Evolutionary conservation across 2,888 invertebrate species (phyloP), one percentile per base, ranked within the genome.

Genomic region (Phrixothrix hirtus): DNA sequence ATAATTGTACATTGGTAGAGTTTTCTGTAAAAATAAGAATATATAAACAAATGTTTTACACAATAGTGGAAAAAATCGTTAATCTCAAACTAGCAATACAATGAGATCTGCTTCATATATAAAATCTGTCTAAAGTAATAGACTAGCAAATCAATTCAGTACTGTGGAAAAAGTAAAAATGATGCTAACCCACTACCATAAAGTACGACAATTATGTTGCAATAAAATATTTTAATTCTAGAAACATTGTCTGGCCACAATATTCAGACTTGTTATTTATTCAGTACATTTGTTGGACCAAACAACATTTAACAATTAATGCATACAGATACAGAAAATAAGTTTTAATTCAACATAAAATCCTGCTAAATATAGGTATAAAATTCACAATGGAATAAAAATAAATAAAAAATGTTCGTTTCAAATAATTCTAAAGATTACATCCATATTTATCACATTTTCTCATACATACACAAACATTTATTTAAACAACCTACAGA

Each of bases 101-200:
- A 46, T 61, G 66, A 67, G 64, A 64, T 67, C 63, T 59, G 58
- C 35, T 48, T 45, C 58, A 50, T 35, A 44, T 37, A 46, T 46
- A 54, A 48, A n/a, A 41, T 47, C 36, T 49, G 35, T 58, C 36
- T 38, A 47, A 37, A n/a, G n/a, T n/a, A n/a, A n/a, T 45, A 57
- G 64, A 66, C 64, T 65, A 65, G 64, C 57, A 52, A 58, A 57
- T 63, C 57, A 60, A 60, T 52, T 63, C 57, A 58, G 60, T 63
- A 57, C 48, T 44, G 31, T 25, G 21, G 55, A 55, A 56, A 57
- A 48, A 52, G 32, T 49, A 45, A 57, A 58, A 48, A 57, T 37
- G 27, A 53, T 46, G 26, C 54, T 50, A 57, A 43, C 58, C 56
- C 60, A 46, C 52, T 62, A 58, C 58, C 63, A 39, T 52, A 49